Conservation (phyloP, 2,888 invertebrate species). For the Apotomis turbidana region DNA sequence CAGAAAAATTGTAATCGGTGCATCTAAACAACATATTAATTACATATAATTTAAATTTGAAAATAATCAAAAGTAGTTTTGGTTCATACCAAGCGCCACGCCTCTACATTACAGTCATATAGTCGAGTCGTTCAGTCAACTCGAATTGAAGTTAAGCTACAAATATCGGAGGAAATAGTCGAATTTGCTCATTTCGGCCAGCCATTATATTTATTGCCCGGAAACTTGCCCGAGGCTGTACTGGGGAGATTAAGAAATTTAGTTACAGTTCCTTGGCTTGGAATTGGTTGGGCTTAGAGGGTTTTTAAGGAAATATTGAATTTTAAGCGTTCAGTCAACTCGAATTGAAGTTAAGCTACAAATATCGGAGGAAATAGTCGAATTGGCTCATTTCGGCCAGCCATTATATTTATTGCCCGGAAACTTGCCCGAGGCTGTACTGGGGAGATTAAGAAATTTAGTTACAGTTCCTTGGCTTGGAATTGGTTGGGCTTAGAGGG, state of each 20-base stretch:
- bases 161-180: constrained; percentile 23
- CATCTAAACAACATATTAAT: no score
- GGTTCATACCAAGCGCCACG: background rate
- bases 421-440: constrained; percentile 25
- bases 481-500: constrained; percentile 15
- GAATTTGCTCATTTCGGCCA: constrained; percentile 20
- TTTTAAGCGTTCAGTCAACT: constrained; percentile 2
- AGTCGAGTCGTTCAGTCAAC: background rate
- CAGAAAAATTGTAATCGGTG: no score
- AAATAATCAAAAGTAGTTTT: no score
- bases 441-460: constrained; percentile 38
- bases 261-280: constrained; percentile 33
- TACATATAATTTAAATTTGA: no score
- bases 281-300: constrained; percentile 17
- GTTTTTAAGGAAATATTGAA: constrained; percentile 3
- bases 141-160: background rate
- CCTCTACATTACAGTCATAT: background rate
- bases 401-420: constrained; percentile 36
- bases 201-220: constrained; percentile 36
- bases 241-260: constrained; percentile 37
- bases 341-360: background rate
- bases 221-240: constrained; percentile 27
- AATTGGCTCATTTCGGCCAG: constrained; percentile 19
- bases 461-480: constrained; percentile 32
- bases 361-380: constrained; percentile 24